phyloP scores from a whole-genome alignment of 2,888 invertebrate species.

The Conomelus anceps region DNA sequence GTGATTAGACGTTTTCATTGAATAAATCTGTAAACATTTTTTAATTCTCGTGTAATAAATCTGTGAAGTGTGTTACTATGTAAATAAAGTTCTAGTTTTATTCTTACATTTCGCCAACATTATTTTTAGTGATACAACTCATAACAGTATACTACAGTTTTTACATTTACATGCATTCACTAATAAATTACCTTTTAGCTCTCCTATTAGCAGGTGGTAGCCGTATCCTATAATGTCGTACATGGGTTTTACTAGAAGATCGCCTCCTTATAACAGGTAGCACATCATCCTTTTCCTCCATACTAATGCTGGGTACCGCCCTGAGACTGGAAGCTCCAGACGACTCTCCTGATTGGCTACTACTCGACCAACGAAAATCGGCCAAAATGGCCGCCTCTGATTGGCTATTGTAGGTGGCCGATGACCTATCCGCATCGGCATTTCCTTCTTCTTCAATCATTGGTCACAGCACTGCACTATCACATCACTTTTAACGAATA shows the following conservation, averaged over 20 bases:
- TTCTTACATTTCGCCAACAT: too few species aligned
- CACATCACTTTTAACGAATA: background rate
- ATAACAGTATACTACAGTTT: too few species aligned
- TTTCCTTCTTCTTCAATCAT: background rate
- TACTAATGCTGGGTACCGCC: background rate
- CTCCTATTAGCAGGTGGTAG: conserved; percentile 34
- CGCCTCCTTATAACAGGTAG: conserved; percentile 27
- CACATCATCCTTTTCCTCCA: background rate
- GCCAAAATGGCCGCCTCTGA: background rate
- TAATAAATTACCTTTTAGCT: conserved; percentile 30
- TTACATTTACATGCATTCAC: background rate
- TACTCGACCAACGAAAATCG: background rate
- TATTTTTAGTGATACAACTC: too few species aligned
- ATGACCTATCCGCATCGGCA: background rate
- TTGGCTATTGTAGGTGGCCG: background rate
- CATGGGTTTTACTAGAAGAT: conserved; percentile 35
- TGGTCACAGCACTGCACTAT: background rate
- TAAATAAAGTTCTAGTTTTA: too few species aligned
- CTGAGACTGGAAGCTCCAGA: background rate
- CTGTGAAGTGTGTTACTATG: too few species aligned
- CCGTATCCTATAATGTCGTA: conserved; percentile 33
- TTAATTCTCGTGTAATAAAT: too few species aligned
- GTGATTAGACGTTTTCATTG: too few species aligned
- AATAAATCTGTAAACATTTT: too few species aligned
- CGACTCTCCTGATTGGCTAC: background rate